Evolutionary conservation across 2,113 vertebrate genomes (phyloP).

Genomic region (Takifugu flavidus): DNA sequence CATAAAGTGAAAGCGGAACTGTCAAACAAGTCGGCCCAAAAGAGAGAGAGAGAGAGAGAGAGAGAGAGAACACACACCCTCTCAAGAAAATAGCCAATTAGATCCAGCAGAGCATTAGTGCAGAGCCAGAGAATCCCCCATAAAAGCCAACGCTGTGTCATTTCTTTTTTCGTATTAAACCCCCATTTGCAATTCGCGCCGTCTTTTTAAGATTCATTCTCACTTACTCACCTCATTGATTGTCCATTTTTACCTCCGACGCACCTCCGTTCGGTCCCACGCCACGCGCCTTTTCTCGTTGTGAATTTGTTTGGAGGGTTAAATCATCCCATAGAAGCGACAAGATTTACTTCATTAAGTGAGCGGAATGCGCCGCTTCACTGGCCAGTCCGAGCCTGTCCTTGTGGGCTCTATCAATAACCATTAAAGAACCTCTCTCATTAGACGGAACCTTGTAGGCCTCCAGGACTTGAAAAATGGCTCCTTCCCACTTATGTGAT

Average conservation of each 20-base stretch:
- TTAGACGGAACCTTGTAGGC: conserved; percentile 52
- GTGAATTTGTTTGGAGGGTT: conserved; percentile 47
- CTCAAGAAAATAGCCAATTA: conserved; percentile 43
- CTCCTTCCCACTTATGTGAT: conserved; percentile 40
- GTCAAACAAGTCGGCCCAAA: neutral
- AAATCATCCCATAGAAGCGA: conserved; percentile 49
- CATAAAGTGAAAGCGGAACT: conserved; percentile 11
- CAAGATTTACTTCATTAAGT: conserved; percentile 63
- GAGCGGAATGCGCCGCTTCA: conserved; percentile 32
- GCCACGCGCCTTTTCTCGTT: conserved; percentile 5
- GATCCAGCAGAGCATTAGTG: conserved; percentile 25
- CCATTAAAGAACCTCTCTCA: conserved; percentile 67
- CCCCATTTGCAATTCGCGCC: neutral
- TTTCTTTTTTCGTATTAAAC: neutral
- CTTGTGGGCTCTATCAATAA: conserved; percentile 66
- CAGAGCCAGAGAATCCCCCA: conserved; percentile 20
- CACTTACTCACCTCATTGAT: conserved; percentile 5
- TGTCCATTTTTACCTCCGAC: neutral
- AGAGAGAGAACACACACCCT: conserved; percentile 12
- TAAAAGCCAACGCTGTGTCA: conserved; percentile 3
- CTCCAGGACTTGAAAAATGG: conserved; percentile 47
- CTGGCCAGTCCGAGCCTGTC: conserved; percentile 36
- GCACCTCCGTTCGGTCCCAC: neutral
- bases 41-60: conserved; percentile 15
- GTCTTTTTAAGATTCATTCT: neutral